Conservation (phyloP, 92 coral and sea anemone genomes). For the Zoanthus sociatus region DNA sequence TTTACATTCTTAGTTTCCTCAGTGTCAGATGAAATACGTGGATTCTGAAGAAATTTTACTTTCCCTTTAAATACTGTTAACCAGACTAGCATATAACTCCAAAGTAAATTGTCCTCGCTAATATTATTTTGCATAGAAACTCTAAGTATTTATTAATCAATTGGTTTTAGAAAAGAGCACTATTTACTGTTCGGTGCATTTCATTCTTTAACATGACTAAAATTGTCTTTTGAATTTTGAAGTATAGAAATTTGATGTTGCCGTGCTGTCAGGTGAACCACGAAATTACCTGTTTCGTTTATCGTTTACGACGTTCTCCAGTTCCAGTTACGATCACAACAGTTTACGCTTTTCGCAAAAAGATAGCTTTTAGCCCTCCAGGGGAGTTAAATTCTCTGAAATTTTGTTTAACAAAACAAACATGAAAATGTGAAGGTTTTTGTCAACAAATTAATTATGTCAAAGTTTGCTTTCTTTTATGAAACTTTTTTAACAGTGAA, state of each 20-base stretch:
- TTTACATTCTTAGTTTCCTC: not conserved
- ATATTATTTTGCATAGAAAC: too few relatives aligned
- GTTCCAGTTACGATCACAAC: not conserved
- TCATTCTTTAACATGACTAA: not conserved
- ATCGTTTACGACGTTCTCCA: not conserved
- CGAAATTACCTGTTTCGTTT: not conserved
- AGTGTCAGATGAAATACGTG: conserved; percentile 5
- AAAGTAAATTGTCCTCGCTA: not conserved
- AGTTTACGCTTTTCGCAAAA: not conserved
- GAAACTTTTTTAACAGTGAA: not conserved
- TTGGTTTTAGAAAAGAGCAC: not conserved
- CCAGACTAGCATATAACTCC: not conserved
- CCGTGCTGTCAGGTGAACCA: not conserved
- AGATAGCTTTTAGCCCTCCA: not conserved
- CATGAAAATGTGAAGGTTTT: too few relatives aligned
- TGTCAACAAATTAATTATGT: not conserved
- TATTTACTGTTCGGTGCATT: not conserved
- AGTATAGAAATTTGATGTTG: not conserved
- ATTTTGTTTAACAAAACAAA: too few relatives aligned
- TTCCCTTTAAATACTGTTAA: not conserved
- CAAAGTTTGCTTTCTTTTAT: not conserved
- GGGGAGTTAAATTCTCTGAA: too few relatives aligned
- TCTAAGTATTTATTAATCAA: not conserved
- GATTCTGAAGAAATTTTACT: not conserved
- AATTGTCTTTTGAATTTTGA: not conserved